Conservation (phyloP, 2,113 vertebrate genomes). For the Protobothrops mucrosquamatus region DNA sequence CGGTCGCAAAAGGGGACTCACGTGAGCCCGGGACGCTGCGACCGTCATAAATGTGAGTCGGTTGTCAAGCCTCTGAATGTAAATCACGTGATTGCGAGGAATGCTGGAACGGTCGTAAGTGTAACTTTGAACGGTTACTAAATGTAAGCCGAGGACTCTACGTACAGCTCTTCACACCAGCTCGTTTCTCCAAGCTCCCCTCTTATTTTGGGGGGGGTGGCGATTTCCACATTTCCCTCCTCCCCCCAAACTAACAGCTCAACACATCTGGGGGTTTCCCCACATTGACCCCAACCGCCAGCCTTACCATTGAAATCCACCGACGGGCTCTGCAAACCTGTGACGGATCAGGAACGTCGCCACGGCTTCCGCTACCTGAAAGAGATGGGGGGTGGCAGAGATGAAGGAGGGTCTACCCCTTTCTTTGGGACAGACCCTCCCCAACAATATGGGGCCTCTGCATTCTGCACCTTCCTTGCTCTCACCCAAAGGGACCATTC, state of each 20-base stretch:
- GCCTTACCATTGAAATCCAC: slow-evolving; percentile 92
- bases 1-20: neutral
- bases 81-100: neutral
- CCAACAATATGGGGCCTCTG: neutral
- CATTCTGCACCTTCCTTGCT: neutral
- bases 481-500: neutral
- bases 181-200: neutral
- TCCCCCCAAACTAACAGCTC: neutral
- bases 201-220: neutral
- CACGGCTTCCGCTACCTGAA: slow-evolving; percentile 92
- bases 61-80: neutral
- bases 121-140: neutral
- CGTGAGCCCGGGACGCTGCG: rapidly evolving
- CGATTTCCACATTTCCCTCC: neutral
- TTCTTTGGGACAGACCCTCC: neutral
- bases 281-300: rapidly evolving
- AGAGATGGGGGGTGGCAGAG: rapidly evolving
- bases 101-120: neutral
- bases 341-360: slow-evolving; percentile 96
- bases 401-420: neutral
- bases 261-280: neutral
- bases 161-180: neutral
- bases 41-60: neutral
- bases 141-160: neutral
- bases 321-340: slow-evolving; percentile 93